phyloP scores from a whole-genome alignment of 2,888 invertebrate species.

The Brachypalpus laphriformis region DNA sequence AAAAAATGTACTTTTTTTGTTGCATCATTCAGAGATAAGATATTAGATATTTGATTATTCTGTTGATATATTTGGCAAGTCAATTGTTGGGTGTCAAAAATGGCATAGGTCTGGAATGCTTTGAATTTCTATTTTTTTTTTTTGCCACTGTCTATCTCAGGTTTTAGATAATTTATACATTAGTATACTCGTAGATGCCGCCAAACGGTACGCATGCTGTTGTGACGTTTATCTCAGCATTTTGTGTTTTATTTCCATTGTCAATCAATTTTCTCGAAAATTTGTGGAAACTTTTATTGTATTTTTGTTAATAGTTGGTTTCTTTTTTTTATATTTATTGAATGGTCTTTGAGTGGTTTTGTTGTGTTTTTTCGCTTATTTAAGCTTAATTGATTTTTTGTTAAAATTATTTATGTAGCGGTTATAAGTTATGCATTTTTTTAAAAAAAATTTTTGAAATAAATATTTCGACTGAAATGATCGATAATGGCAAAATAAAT shows the following conservation, averaged over 20 bases:
- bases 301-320: not conserved
- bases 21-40: constrained; percentile 3
- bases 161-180: not conserved
- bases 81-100: not conserved
- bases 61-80: not conserved
- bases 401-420: constrained; percentile 32
- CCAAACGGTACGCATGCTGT: constrained; percentile 12
- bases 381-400: constrained; percentile 8
- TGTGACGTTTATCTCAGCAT: not conserved
- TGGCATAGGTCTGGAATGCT: constrained; percentile 3
- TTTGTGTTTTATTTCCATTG: constrained; percentile 15
- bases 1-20: not conserved
- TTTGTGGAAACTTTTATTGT: constrained; percentile 1
- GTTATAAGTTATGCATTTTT: constrained; percentile 2
- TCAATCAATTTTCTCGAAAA: constrained; percentile 23
- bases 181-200: not conserved
- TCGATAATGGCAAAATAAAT: constrained; percentile 43
- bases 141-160: not conserved
- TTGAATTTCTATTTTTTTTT: not conserved
- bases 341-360: not conserved
- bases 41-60: constrained; percentile 9
- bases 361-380: not conserved
- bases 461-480: constrained; percentile 38
- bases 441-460: not conserved
- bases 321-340: constrained; percentile 8